Evolutionary conservation across 2,888 invertebrate genomes (phyloP).

Genomic region (Bombylius major): DNA sequence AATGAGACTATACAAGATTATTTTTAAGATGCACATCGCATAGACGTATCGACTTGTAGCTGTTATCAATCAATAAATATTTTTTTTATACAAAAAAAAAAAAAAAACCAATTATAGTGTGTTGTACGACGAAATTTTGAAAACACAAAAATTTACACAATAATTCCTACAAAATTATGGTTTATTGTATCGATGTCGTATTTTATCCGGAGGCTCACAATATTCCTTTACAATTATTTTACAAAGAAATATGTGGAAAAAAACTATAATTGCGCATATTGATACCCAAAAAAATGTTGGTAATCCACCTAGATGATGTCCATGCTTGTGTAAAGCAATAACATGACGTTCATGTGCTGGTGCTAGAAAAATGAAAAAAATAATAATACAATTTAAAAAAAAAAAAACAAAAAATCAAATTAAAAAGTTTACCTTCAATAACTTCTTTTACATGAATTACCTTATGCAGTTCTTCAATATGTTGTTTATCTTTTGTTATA

Average conservation of each 20-base stretch:
- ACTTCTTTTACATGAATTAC: conserved; percentile 81
- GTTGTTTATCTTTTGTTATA: conserved; percentile 76
- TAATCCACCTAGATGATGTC: conserved; percentile 76
- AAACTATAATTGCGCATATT: conserved; percentile 71
- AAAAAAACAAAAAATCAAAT: not conserved
- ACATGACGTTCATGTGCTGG: conserved; percentile 85
- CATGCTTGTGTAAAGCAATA: conserved; percentile 81
- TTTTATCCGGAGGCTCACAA: conserved; percentile 57
- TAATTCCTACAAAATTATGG: conserved; percentile 36
- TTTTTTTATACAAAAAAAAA: no score
- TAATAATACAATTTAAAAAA: not conserved
- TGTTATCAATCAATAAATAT: no score
- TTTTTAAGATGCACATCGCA: no score
- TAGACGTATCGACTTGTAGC: no score
- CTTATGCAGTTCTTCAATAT: conserved; percentile 80
- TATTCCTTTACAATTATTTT: conserved; percentile 86
- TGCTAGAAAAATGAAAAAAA: conserved; percentile 36
- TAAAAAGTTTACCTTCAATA: conserved; percentile 40
- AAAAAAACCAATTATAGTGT: no score
- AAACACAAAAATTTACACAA: no score
- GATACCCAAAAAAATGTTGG: conserved; percentile 88
- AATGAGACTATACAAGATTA: no score
- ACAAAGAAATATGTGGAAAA: conserved; percentile 87
- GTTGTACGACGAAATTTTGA: no score
- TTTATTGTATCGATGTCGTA: conserved; percentile 57